Conservation (phyloP, 2,113 vertebrate genomes). For the Oreotrochilus melanogaster region DNA sequence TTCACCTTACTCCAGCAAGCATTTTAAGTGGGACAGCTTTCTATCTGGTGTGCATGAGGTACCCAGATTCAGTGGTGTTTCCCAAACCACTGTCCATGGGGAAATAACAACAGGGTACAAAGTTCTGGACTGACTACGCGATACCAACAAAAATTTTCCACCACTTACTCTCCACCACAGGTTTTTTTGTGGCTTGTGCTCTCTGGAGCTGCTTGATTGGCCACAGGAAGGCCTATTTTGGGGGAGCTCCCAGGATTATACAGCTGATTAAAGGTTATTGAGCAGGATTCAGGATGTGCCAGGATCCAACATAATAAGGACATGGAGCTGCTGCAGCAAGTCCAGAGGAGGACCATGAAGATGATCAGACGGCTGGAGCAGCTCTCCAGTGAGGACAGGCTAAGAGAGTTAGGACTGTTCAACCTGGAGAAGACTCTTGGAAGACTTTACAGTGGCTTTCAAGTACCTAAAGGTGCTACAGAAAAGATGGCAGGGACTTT, state of each 20-base stretch:
- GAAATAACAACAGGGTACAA: background rate
- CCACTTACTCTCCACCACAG: background rate
- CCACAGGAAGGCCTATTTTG: background rate
- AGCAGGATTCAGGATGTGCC: background rate
- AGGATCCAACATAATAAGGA: background rate
- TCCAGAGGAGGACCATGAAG: no score
- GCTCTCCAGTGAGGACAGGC: no score
- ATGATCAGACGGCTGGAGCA: no score
- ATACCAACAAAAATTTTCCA: background rate
- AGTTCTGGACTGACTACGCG: background rate
- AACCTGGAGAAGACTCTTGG: no score
- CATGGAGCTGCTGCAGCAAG: no score
- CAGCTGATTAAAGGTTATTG: background rate
- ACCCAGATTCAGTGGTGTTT: background rate
- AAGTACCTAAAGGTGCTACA: no score
- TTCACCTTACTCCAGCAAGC: background rate
- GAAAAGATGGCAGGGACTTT: no score
- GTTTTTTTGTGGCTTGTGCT: background rate
- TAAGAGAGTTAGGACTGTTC: no score
- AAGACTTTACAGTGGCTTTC: no score
- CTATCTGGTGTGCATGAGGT: background rate
- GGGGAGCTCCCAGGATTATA: background rate
- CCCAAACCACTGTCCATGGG: background rate
- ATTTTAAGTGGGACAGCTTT: background rate
- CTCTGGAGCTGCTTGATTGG: background rate